These are phyloP conservation scores for Cydia amplana DNA, from an alignment of 1,140 invertebrate species.

Conservation along the genomic window DNA sequence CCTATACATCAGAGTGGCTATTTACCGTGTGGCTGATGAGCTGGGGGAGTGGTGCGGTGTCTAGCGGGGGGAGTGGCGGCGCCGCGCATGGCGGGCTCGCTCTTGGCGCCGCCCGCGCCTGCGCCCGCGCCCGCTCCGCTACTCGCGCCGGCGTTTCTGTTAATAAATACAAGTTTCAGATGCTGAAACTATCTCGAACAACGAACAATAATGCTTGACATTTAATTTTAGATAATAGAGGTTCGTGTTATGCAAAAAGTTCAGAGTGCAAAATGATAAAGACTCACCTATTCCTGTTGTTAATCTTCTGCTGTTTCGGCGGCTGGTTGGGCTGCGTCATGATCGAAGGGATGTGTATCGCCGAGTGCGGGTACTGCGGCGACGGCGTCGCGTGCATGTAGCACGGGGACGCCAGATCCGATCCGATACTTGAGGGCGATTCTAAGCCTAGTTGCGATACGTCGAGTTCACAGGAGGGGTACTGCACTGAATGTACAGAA, in stretches of 20 bases:
- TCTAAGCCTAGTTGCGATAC: constrained; percentile 91
- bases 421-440: constrained; percentile 92
- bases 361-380: constrained; percentile 82
- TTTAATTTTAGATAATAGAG: too few relatives aligned
- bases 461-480: constrained; percentile 89
- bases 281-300: constrained; percentile 79
- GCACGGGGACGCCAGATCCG: constrained; percentile 89
- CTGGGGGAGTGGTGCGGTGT: too few relatives aligned
- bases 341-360: constrained; percentile 81
- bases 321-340: constrained; percentile 80
- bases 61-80: too few relatives aligned
- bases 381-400: constrained; percentile 81
- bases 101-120: too few relatives aligned
- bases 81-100: too few relatives aligned
- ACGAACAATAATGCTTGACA: too few relatives aligned
- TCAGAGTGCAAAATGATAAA: neutral
- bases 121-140: too few relatives aligned
- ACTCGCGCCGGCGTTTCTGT: constrained; percentile 34
- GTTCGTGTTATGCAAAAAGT: too few relatives aligned
- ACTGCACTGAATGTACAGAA: constrained; percentile 90
- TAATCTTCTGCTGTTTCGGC: constrained; percentile 78
- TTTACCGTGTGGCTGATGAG: too few relatives aligned
- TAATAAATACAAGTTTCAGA: constrained; percentile 11
- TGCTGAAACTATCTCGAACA: too few relatives aligned
- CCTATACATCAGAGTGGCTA: too few relatives aligned